Evolutionary conservation across 2,797 vertebrate species (phyloP).

Genomic region (Eidolon dupreanum): DNA sequence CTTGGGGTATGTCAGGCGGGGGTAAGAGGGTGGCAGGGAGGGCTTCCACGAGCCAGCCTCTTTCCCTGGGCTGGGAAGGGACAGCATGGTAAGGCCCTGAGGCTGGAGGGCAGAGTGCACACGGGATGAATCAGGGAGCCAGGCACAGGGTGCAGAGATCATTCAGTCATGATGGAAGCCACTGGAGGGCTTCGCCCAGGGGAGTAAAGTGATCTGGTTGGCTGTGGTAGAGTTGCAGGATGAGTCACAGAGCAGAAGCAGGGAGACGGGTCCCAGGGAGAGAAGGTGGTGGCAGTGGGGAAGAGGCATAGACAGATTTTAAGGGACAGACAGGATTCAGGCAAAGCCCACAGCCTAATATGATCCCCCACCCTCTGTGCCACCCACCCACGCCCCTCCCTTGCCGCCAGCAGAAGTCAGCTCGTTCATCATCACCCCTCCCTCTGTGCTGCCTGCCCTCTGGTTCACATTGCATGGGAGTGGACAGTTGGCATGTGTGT

Average conservation of each 20-base stretch:
- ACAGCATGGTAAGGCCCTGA: neutral
- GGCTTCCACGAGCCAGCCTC: neutral
- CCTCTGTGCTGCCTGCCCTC: neutral
- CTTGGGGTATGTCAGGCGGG: neutral
- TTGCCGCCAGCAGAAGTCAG: neutral
- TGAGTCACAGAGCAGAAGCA: neutral
- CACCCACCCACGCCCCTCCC: neutral
- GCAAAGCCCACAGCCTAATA: neutral
- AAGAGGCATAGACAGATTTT: neutral
- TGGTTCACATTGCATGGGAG: fast-evolving
- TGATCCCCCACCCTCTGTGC: neutral
- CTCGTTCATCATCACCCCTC: neutral
- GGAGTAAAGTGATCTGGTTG: neutral
- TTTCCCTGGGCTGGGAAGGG: neutral
- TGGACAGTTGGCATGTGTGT: neutral
- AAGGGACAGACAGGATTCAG: neutral
- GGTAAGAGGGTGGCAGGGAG: no score
- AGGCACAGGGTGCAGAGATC: neutral
- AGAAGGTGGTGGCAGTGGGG: neutral
- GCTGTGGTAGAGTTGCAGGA: neutral
- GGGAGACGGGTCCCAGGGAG: neutral
- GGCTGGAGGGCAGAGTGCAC: fast-evolving
- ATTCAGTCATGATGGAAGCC: neutral
- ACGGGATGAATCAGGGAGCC: neutral
- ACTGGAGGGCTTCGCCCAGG: neutral